Base-by-base conservation (phyloP, 2,797 vertebrate species). In the Pseudochirops cupreus region DNA sequence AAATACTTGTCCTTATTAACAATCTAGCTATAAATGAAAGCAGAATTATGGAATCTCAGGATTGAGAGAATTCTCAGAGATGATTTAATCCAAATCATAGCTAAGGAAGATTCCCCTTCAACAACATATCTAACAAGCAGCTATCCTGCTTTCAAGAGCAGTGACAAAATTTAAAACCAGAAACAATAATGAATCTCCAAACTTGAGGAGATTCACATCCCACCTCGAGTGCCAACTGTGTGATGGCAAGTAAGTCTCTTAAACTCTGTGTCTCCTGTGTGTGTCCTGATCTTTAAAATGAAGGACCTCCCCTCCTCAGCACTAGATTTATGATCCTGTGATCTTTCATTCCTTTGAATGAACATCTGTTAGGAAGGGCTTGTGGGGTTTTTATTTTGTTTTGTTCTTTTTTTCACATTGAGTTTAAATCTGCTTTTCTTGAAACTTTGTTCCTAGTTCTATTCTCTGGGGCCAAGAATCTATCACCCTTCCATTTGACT, bases 181-280 rank as follows among this genome's bases (percentile, higher is more conserved):
- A 39, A 74, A 1, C 67, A 74, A 39, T 7, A 74, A 39, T 74
- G 16, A 39, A 39, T 74, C 67, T 74, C n/a, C n/a, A 74, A 9
- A 21, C 14, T 18, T 39, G 16, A 67, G 67, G 67, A 74, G 2
- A 74, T n/a, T 74, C 33, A 6, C 16, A 21, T 74, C 33, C 1
- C 5, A 18, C 1, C 16, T 39, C 0, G 0, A 6, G 6, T 18
- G 39, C 16, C 67, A 39, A 24, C 14, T 39, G 6, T 9, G 13
- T 14, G 62, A 18, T 67, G 33, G 5, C 4, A 39, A 12, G n/a
- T 39, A 39, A 9, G 67, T 74, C 67, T 39, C 6, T 74, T 39
- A 39, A 39, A 55, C 1, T 74, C 6, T 74, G 18, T 74, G 16
- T 18, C 16, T 74, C 3, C 46, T 46, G 46, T 46, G 46, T 2